These are phyloP conservation scores for Lasius platythorax DNA, from an alignment of 2,888 invertebrate genomes.

Conservation along the genomic window DNA sequence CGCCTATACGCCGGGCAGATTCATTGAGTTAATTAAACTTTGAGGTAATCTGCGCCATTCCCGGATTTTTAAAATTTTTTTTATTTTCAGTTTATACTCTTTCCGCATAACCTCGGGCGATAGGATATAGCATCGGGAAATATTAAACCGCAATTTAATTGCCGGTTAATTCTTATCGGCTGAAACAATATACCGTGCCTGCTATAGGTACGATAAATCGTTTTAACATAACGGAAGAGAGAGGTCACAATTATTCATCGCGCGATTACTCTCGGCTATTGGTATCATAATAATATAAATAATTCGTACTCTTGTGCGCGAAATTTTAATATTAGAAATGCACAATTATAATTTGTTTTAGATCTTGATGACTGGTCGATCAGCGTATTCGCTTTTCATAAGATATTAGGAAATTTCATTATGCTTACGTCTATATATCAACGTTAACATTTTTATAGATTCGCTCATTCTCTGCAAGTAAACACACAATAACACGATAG, in stretches of 20 bases:
- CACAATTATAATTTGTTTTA: background rate
- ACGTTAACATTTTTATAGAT: background rate
- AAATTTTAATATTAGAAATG: background rate
- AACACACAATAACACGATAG: background rate
- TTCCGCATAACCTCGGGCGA: conserved; percentile 38
- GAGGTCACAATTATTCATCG: conserved; percentile 10
- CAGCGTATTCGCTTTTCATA: background rate
- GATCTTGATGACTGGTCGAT: background rate
- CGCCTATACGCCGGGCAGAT: conserved; percentile 48
- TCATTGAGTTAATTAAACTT: conserved; percentile 74
- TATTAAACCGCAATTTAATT: conserved; percentile 55
- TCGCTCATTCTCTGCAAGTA: background rate
- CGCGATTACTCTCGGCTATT: conserved; percentile 1
- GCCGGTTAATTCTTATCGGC: conserved; percentile 40
- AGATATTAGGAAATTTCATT: background rate
- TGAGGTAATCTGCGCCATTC: conserved; percentile 63
- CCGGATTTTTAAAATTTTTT: conserved; percentile 12
- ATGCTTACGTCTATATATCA: background rate
- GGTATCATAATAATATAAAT: background rate
- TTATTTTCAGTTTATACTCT: conserved; percentile 26
- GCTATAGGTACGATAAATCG: conserved; percentile 18
- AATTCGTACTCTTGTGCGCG: too few species aligned
- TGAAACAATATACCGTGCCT: conserved; percentile 44
- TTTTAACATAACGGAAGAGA: background rate
- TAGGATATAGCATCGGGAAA: conserved; percentile 25